These are phyloP conservation scores for Channallabes apus DNA, from an alignment of 2,797 vertebrate species.

Conservation along the genomic window DNA sequence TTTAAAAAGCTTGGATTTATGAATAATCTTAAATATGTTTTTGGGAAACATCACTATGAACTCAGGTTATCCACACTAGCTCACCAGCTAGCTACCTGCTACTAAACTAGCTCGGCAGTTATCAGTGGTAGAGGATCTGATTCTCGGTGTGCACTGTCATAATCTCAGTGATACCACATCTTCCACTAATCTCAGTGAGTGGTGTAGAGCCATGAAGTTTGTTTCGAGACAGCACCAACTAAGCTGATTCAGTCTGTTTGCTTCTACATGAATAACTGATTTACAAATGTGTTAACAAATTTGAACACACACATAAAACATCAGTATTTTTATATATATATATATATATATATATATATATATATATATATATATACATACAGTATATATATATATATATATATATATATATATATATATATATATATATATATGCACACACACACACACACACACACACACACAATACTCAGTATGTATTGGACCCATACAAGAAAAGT, in stretches of 20 bases:
- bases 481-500: too few relatives aligned
- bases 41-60: not conserved
- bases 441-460: too few relatives aligned
- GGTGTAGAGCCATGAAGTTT: not conserved
- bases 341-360: too few relatives aligned
- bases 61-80: not conserved
- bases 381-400: too few relatives aligned
- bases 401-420: too few relatives aligned
- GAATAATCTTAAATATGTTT: not conserved
- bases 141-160: not conserved
- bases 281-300: not conserved
- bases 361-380: too few relatives aligned
- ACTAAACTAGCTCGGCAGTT: not conserved
- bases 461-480: too few relatives aligned
- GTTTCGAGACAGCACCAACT: not conserved
- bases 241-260: not conserved
- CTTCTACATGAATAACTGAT: not conserved
- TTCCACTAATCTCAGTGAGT: not conserved
- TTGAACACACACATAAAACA: too few relatives aligned
- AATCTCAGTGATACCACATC: not conserved
- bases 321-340: not conserved
- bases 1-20: not conserved
- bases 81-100: not conserved
- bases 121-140: not conserved
- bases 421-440: too few relatives aligned